A percentile compares a stretch with the other conserved stretches of the same genome.
phyloP scores from a whole-genome alignment of 2,797 vertebrate genomes.

The Onychomys leucogaster region DNA sequence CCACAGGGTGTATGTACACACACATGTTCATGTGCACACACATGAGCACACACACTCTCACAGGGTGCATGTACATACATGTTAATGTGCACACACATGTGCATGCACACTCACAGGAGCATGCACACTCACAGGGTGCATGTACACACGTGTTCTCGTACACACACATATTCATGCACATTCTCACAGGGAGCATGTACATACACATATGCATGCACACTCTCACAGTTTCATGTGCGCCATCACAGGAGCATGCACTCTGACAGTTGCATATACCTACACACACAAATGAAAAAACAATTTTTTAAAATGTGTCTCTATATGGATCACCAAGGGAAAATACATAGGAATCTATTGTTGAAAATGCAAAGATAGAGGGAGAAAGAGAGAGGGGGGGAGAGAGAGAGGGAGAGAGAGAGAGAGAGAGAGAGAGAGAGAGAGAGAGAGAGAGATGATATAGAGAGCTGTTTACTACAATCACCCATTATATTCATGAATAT shows the following conservation, averaged over 20 bases:
- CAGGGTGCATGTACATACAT: neutral
- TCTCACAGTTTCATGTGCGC: neutral
- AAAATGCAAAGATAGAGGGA: neutral
- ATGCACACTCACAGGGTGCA: neutral
- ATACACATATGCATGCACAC: neutral
- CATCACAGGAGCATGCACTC: neutral
- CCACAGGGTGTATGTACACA: rapidly evolving
- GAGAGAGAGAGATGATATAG: neutral
- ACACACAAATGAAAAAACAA: neutral
- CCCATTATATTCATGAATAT: neutral
- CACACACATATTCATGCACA: neutral
- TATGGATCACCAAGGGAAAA: neutral
- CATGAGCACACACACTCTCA: no score
- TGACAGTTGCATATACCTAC: no score
- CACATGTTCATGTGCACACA: neutral
- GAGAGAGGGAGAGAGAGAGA: no score
- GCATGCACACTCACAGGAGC: no score
- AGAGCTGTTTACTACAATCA: neutral
- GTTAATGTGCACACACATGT: neutral
- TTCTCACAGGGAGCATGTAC: neutral
- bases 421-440: neutral
- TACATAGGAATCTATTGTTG: neutral
- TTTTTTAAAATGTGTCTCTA: neutral
- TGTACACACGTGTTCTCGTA: neutral
- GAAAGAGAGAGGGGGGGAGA: neutral